Conservation (phyloP, 2,888 invertebrate genomes). For the Macaria notata region DNA sequence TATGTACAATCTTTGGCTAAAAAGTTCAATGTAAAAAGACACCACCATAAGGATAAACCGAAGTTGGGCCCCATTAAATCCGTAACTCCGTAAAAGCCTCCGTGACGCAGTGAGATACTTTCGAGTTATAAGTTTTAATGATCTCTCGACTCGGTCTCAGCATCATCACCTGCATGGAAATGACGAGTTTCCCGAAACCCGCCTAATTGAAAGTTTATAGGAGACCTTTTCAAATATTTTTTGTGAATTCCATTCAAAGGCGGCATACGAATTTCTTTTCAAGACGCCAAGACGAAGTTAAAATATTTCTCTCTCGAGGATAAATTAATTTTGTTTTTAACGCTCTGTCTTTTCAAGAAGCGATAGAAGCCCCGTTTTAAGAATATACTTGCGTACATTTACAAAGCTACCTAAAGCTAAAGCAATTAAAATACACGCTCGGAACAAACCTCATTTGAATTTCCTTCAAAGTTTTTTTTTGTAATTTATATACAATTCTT, state of each 20-base stretch:
- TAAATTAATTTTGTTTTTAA: slow-evolving; percentile 57
- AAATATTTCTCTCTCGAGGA: slow-evolving; percentile 50
- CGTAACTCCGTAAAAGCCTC: slow-evolving; percentile 33
- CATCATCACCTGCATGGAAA: slow-evolving; percentile 55
- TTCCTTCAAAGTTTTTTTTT: neutral
- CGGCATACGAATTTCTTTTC: slow-evolving; percentile 40
- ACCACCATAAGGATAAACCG: slow-evolving; percentile 14
- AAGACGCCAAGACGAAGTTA: slow-evolving; percentile 43
- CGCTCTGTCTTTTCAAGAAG: slow-evolving; percentile 29
- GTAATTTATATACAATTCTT: too few species aligned
- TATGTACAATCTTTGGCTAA: too few species aligned
- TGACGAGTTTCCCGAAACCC: slow-evolving; percentile 35
- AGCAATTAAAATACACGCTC: slow-evolving; percentile 28
- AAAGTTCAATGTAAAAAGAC: neutral
- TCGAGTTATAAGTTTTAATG: slow-evolving; percentile 54
- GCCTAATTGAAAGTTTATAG: slow-evolving; percentile 17
- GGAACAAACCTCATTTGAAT: slow-evolving; percentile 25
- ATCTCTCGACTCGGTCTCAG: slow-evolving; percentile 46
- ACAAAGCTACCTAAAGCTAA: slow-evolving; percentile 26
- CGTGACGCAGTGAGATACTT: slow-evolving; percentile 38
- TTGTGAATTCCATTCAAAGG: slow-evolving; percentile 43
- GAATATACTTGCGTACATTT: slow-evolving; percentile 26
- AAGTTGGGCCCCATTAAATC: slow-evolving; percentile 30
- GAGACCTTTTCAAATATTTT: slow-evolving; percentile 30
- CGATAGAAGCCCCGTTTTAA: slow-evolving; percentile 28